Percentiles rank a stretch among this genome's conserved stretches.
Conservation (phyloP, 2,113 vertebrate genomes). For the Aythya baeri region DNA sequence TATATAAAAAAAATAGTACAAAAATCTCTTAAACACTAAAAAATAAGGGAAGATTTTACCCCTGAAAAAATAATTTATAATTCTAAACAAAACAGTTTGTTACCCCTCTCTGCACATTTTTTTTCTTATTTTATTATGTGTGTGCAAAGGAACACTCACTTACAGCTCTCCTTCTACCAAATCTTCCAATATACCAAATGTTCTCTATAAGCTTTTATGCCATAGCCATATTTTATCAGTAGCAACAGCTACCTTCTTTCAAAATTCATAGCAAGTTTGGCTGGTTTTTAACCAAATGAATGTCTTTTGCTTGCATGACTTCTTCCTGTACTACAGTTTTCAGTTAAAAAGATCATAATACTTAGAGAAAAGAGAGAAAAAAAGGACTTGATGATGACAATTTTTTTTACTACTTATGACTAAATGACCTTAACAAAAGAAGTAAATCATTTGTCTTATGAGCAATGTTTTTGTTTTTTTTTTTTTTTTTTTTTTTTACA, state of each 20-base stretch:
- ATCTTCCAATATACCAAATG: not conserved
- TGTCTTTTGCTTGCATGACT: slow-evolving; percentile 64
- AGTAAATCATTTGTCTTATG: slow-evolving; percentile 88
- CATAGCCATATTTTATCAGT: slow-evolving; percentile 61
- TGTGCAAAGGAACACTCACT: slow-evolving; percentile 8
- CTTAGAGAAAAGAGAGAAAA: slow-evolving; percentile 41
- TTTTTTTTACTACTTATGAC: slow-evolving; percentile 63
- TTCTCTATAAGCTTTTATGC: slow-evolving; percentile 21
- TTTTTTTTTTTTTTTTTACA: slow-evolving; percentile 78
- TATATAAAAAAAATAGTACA: too few relatives aligned
- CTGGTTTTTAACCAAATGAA: slow-evolving; percentile 66
- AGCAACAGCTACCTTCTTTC: slow-evolving; percentile 46
- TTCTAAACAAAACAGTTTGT: not conserved
- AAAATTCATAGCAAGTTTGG: slow-evolving; percentile 48
- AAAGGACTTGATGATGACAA: slow-evolving; percentile 56
- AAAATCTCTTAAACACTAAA: not conserved
- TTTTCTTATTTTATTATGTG: not conserved
- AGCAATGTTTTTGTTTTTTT: slow-evolving; percentile 77
- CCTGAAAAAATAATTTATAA: not conserved
- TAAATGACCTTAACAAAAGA: slow-evolving; percentile 75
- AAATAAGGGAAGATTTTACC: not conserved
- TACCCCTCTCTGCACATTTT: not conserved
- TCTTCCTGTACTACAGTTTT: slow-evolving; percentile 60
- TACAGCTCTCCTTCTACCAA: slow-evolving; percentile 3
- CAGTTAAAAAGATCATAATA: slow-evolving; percentile 46